Conservation (phyloP, 2,888 invertebrate species). For the Pachliopta kotzebuea region DNA sequence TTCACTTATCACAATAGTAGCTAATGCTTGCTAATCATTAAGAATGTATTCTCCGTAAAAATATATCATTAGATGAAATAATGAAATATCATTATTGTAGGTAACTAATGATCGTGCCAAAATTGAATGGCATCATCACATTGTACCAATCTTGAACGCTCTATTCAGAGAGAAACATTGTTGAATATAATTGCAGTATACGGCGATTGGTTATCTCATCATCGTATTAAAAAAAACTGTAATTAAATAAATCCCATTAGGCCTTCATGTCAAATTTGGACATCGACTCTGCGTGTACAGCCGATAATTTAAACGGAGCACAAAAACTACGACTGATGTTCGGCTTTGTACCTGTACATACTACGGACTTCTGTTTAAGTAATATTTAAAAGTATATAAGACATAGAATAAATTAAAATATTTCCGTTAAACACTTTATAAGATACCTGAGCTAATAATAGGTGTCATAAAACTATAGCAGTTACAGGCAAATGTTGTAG, state of each 20-base stretch:
- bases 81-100: not conserved
- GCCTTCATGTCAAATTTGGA: constrained; percentile 1
- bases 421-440: too few relatives aligned
- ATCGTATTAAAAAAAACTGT: not conserved
- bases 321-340: not conserved
- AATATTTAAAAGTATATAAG: not conserved
- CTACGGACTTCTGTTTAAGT: not conserved
- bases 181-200: too few relatives aligned
- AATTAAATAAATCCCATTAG: constrained; percentile 5
- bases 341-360: not conserved
- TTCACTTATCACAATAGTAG: too few relatives aligned
- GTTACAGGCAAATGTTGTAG: too few relatives aligned
- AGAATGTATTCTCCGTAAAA: not conserved
- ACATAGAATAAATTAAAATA: too few relatives aligned
- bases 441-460: too few relatives aligned
- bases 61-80: not conserved
- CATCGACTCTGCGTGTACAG: not conserved
- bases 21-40: too few relatives aligned
- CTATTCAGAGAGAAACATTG: too few relatives aligned
- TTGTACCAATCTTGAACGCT: not conserved
- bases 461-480: too few relatives aligned
- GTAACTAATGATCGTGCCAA: constrained; percentile 1
- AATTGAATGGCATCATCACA: not conserved
- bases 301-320: not conserved
- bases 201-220: too few relatives aligned